Evolutionary conservation across 1,140 invertebrate genomes (phyloP).

Genomic region (Drosophila kohkoa): DNA sequence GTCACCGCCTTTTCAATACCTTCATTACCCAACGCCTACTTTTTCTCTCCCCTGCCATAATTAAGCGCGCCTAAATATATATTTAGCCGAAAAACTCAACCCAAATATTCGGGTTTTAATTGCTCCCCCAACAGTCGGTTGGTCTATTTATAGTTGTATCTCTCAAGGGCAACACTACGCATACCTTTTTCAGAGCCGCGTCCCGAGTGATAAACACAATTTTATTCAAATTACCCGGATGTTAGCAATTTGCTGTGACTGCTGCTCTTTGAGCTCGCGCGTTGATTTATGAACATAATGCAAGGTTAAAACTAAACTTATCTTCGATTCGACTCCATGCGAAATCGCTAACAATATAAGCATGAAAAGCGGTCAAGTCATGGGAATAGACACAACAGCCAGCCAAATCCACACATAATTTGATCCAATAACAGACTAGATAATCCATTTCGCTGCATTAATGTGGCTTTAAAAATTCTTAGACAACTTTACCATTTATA

Average conservation of each 20-base stretch:
- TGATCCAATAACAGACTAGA: background rate
- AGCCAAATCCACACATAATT: background rate
- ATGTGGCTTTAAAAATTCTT: no score
- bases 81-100: slow-evolving; percentile 4
- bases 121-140: slow-evolving; percentile 19
- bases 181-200: slow-evolving; percentile 18
- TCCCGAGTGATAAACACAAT: slow-evolving; percentile 64
- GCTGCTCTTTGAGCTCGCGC: slow-evolving; percentile 58
- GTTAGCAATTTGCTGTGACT: slow-evolving; percentile 74
- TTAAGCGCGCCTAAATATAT: slow-evolving; percentile 78
- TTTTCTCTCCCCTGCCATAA: slow-evolving; percentile 46
- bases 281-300: slow-evolving; percentile 71
- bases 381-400: slow-evolving; percentile 1
- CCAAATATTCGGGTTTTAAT: slow-evolving; percentile 69
- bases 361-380: slow-evolving; percentile 7
- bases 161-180: slow-evolving; percentile 23
- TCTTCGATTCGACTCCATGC: background rate
- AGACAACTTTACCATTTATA: no score
- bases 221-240: slow-evolving; percentile 80
- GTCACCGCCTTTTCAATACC: slow-evolving; percentile 78
- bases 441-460: background rate
- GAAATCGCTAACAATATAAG: slow-evolving; percentile 6
- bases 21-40: slow-evolving; percentile 63
- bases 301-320: slow-evolving; percentile 4
- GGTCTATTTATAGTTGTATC: slow-evolving; percentile 47